Evolutionary conservation across 2,888 invertebrate genomes (phyloP).

Genomic region (Galeopsomyia nigrocyanea): DNA sequence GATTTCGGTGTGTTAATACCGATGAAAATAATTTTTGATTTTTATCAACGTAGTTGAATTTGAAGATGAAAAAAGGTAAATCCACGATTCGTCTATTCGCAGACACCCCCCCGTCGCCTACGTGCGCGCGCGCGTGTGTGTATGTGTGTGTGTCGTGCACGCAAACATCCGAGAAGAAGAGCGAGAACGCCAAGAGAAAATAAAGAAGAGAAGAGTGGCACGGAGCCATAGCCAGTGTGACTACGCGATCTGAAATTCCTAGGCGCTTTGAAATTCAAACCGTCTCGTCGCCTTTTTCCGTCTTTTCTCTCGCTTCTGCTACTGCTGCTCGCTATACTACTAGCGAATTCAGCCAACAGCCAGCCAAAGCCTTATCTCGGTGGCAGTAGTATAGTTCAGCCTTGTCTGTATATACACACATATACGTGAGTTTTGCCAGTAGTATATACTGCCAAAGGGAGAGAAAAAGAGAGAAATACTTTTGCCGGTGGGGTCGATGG

Average conservation of each 20-base stretch:
- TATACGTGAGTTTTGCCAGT: not conserved
- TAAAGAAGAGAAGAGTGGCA: no score
- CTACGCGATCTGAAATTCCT: constrained; percentile 31
- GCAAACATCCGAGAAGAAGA: not conserved
- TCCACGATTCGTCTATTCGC: no score
- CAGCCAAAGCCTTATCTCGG: not conserved
- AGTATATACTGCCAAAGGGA: not conserved
- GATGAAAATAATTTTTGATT: no score
- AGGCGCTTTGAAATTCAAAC: constrained; percentile 49
- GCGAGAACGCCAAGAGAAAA: no score
- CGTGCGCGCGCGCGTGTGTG: no score
- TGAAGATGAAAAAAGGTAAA: no score
- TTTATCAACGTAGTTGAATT: no score
- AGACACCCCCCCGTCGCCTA: no score
- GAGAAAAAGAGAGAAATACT: not conserved
- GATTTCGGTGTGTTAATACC: no score
- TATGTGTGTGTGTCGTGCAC: not conserved
- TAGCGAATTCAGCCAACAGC: constrained; percentile 32
- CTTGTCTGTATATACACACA: not conserved
- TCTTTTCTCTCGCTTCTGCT: constrained; percentile 14
- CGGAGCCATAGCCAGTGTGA: no score
- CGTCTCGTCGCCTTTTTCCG: constrained; percentile 39
- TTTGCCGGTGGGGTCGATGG: constrained; percentile 14
- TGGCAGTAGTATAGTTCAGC: no score
- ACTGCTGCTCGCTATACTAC: constrained; percentile 6